Percentiles rank a stretch among this genome's conserved stretches.
Conservation (phyloP, 2,888 invertebrate species). For the Meandrusa payeni region DNA sequence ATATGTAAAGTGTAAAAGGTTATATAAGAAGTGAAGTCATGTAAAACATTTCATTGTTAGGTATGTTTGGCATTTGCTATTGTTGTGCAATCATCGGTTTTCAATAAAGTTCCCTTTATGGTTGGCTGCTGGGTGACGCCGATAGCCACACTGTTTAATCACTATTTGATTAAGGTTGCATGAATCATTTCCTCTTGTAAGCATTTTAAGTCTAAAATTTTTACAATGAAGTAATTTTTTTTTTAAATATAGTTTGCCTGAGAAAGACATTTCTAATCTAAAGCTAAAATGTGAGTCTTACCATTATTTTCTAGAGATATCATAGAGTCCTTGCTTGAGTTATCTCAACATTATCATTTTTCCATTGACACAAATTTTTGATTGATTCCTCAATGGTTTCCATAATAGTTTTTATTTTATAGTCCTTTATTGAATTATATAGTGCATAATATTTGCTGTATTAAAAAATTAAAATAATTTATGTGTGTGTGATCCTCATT, state of each 20-base stretch:
- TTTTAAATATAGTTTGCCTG: background rate
- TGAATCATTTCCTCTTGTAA: conserved; percentile 52
- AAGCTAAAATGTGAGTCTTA: background rate
- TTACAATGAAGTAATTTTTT: background rate
- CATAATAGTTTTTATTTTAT: no score
- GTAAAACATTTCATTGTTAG: conserved; percentile 58
- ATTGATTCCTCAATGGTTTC: no score
- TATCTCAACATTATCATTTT: conserved; percentile 10
- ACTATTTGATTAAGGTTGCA: conserved; percentile 54
- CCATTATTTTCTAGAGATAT: conserved; percentile 3
- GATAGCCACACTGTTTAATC: conserved; percentile 64
- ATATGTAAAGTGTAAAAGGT: conserved; percentile 36
- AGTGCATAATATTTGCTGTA: no score
- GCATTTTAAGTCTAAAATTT: conserved; percentile 12
- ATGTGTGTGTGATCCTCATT: no score
- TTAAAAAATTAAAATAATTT: no score
- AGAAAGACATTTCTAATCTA: background rate
- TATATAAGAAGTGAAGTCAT: conserved; percentile 41
- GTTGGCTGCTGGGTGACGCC: conserved; percentile 51
- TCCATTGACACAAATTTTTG: conserved; percentile 15
- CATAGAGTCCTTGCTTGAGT: conserved; percentile 3
- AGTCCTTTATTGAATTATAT: no score
- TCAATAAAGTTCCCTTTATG: conserved; percentile 72
- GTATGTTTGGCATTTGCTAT: conserved; percentile 60
- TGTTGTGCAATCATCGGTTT: conserved; percentile 75